Conservation (phyloP, 2,888 invertebrate species). For the Pocota personata region DNA sequence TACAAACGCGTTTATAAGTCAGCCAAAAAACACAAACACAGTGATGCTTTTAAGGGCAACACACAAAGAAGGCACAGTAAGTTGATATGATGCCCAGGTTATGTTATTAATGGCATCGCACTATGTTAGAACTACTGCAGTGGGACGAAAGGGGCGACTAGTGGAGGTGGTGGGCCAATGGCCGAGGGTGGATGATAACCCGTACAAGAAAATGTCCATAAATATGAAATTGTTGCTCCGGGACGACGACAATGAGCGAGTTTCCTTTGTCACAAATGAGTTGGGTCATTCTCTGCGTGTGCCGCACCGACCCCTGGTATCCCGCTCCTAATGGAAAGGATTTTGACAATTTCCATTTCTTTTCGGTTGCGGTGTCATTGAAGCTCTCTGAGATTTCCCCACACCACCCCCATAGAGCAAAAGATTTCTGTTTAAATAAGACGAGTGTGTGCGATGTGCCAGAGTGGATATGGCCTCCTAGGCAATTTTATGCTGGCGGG, state of each 20-base stretch:
- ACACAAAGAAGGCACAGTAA: constrained; percentile 52
- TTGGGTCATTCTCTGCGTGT: constrained; percentile 73
- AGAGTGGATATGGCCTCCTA: constrained; percentile 37
- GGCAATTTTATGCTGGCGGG: constrained; percentile 60
- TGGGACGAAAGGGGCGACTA: constrained; percentile 34
- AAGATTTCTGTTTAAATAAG: constrained; percentile 70
- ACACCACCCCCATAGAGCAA: constrained; percentile 11
- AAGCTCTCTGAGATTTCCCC: constrained; percentile 50
- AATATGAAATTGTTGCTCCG: constrained; percentile 75
- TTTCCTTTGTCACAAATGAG: constrained; percentile 76
- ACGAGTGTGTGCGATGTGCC: constrained; percentile 42
- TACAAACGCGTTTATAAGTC: neutral
- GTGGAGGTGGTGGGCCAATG: constrained; percentile 38
- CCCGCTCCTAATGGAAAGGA: constrained; percentile 52
- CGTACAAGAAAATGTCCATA: constrained; percentile 70
- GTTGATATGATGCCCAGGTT: constrained; percentile 70
- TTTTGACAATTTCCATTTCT: constrained; percentile 72
- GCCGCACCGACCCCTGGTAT: constrained; percentile 16
- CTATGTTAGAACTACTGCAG: constrained; percentile 64
- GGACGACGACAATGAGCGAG: constrained; percentile 73
- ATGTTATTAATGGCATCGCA: constrained; percentile 72
- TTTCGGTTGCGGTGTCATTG: constrained; percentile 57
- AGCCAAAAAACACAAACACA: constrained; percentile 19
- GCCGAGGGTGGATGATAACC: constrained; percentile 65
- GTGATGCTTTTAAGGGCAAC: constrained; percentile 8